These are phyloP conservation scores for Lithobates pipiens DNA, from an alignment of 2,797 vertebrate species.

Conservation along the genomic window DNA sequence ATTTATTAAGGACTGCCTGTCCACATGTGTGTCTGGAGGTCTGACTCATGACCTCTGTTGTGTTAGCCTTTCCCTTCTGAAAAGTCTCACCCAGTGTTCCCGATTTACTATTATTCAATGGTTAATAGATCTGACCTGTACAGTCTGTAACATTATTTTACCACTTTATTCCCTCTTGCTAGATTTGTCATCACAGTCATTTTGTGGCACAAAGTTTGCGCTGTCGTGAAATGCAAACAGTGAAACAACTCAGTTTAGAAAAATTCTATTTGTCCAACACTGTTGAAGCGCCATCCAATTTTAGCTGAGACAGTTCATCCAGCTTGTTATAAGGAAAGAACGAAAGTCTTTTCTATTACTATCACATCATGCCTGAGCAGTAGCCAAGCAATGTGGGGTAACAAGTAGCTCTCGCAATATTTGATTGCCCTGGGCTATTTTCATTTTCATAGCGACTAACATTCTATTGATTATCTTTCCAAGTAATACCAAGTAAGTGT, in stretches of 20 bases:
- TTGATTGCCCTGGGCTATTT: not conserved
- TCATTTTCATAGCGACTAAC: not conserved
- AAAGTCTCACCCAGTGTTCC: slow-evolving; percentile 70
- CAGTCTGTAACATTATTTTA: slow-evolving; percentile 70
- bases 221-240: slow-evolving; percentile 82
- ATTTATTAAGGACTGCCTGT: slow-evolving; percentile 68
- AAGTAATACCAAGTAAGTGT: slow-evolving; percentile 9
- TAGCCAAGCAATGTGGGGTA: not conserved
- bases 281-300: slow-evolving; percentile 74
- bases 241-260: slow-evolving; percentile 78
- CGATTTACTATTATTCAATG: slow-evolving; percentile 74
- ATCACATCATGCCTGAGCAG: slow-evolving; percentile 2
- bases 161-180: slow-evolving; percentile 70
- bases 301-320: slow-evolving; percentile 69
- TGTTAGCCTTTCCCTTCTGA: slow-evolving; percentile 68
- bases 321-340: slow-evolving; percentile 71
- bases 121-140: slow-evolving; percentile 76
- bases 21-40: slow-evolving; percentile 64
- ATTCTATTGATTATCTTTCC: slow-evolving; percentile 27
- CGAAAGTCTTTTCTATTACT: slow-evolving; percentile 5
- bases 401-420: not conserved
- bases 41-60: slow-evolving; percentile 71
- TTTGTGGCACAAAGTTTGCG: slow-evolving; percentile 75
- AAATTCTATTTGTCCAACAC: slow-evolving; percentile 81
- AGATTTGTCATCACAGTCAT: slow-evolving; percentile 78